Conservation (phyloP, 1,140 invertebrate species). For the Pseudomyrmex concolor region DNA sequence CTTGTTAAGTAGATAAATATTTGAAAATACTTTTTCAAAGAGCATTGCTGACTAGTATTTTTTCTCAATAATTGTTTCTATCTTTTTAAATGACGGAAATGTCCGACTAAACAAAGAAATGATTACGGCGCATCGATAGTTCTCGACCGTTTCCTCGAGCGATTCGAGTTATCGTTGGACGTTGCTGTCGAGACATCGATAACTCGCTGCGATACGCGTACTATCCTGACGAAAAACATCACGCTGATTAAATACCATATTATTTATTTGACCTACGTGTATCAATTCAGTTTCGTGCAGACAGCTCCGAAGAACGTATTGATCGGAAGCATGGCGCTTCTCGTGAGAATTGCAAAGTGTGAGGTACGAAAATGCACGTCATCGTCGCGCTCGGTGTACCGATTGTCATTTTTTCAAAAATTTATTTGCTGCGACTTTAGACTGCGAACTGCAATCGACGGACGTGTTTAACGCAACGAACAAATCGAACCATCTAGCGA, state of each 20-base stretch:
- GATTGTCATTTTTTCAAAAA: background rate
- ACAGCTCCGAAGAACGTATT: conserved; percentile 49
- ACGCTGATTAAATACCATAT: conserved; percentile 59
- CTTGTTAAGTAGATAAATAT: no score
- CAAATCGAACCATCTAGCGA: conserved; percentile 70
- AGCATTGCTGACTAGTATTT: no score
- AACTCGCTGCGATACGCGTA: background rate
- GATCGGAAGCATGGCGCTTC: conserved; percentile 73
- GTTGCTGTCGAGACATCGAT: conserved; percentile 31
- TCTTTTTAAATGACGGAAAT: no score
- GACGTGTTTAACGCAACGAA: background rate
- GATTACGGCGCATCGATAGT: background rate
- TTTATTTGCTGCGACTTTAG: background rate
- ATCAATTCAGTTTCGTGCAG: conserved; percentile 61
- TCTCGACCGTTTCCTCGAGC: background rate
- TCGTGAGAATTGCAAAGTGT: conserved; percentile 72
- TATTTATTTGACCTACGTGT: conserved; percentile 61
- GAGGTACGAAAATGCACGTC: conserved; percentile 69
- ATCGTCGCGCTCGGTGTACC: background rate
- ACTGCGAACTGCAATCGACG: background rate
- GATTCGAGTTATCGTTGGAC: conserved; percentile 21
- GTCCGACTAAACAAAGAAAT: background rate
- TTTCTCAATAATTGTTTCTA: no score
- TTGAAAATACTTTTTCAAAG: no score
- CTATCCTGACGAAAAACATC: conserved; percentile 42